phyloP scores from a whole-genome alignment of 2,797 vertebrate genomes.

The Brotogeris chrysoptera region DNA sequence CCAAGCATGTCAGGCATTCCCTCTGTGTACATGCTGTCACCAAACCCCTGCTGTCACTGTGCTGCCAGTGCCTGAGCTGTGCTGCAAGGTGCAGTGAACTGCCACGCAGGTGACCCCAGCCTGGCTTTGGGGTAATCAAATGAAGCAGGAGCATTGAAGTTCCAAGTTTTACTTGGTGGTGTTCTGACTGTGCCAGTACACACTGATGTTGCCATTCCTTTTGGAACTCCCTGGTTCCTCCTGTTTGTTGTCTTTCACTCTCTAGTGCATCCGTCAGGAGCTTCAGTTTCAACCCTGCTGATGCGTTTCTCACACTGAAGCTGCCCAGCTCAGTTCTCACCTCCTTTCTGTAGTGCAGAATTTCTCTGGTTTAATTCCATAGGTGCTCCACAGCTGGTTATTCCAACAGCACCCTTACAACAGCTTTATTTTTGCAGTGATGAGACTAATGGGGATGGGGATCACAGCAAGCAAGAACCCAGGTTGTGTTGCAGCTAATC shows the following conservation, averaged over 20 bases:
- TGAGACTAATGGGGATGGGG: neutral
- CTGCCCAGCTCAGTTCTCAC: neutral
- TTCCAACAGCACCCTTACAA: neutral
- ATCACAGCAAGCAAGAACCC: neutral
- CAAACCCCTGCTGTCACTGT: neutral
- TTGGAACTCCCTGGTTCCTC: neutral
- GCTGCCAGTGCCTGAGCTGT: neutral
- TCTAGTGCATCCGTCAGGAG: neutral
- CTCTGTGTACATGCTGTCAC: neutral
- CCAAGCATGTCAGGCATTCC: accelerated
- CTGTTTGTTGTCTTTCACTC: neutral
- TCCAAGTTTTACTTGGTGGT: neutral
- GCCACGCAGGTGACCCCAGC: neutral
- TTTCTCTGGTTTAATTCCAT: neutral
- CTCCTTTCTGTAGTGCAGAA: neutral
- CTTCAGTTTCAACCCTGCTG: neutral
- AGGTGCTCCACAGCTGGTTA: neutral
- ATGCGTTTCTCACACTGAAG: neutral
- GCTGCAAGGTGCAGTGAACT: neutral
- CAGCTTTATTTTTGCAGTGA: neutral
- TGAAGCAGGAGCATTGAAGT: neutral
- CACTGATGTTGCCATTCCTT: neutral
- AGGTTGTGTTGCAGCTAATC: neutral
- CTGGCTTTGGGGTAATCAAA: neutral
- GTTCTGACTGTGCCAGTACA: neutral